Conservation (phyloP, 2,888 invertebrate species). For the Scelioninae gen. 1 region DNA sequence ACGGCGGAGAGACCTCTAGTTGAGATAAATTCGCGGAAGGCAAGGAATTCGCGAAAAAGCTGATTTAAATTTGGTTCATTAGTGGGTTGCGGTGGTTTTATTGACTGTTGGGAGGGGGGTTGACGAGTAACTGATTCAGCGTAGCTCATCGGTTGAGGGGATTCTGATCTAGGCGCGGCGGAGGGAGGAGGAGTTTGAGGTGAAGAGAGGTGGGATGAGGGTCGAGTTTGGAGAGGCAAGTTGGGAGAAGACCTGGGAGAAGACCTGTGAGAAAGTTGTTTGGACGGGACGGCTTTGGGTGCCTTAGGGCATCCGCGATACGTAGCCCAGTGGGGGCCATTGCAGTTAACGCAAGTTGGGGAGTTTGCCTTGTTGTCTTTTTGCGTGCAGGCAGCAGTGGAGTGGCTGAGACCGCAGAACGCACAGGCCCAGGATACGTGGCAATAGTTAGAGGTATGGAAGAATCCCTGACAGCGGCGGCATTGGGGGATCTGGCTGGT, state of each 20-base stretch:
- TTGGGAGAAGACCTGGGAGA: neutral
- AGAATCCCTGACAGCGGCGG: slow-evolving; percentile 21
- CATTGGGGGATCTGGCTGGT: slow-evolving; percentile 22
- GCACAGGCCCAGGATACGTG: slow-evolving; percentile 25
- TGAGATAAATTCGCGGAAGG: neutral
- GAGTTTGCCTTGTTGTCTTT: slow-evolving; percentile 6
- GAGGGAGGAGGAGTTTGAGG: neutral
- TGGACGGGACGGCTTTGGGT: neutral
- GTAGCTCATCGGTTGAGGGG: neutral
- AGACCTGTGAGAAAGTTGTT: neutral
- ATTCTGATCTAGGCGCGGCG: neutral
- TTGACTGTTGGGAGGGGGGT: neutral
- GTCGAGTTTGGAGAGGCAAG: neutral
- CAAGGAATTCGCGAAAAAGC: neutral
- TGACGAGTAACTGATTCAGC: neutral
- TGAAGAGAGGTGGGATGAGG: neutral
- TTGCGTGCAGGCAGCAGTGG: slow-evolving; percentile 2
- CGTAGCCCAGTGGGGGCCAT: slow-evolving; percentile 28
- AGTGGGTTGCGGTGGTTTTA: neutral
- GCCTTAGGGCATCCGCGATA: neutral
- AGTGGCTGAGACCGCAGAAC: slow-evolving; percentile 31
- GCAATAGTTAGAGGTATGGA: slow-evolving; percentile 46
- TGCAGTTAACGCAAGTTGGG: slow-evolving; percentile 36
- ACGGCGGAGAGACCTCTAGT: neutral
- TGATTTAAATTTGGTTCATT: neutral